Base-by-base conservation (phyloP, 2,888 invertebrate species). In the Sarcophaga rosellei region DNA sequence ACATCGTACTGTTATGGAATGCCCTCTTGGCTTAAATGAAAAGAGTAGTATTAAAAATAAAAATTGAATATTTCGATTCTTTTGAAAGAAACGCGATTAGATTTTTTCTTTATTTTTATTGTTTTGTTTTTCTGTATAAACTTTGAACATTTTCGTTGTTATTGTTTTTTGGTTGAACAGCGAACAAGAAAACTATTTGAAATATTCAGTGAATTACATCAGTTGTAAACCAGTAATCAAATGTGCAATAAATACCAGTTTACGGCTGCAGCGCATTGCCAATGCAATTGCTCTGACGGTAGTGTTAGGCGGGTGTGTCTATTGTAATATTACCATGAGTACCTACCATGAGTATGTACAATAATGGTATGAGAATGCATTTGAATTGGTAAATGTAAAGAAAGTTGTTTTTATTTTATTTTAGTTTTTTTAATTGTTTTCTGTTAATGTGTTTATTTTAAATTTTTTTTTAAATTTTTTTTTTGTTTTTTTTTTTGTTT, bases 221-320 rank as follows among this genome's bases (percentile, higher is more conserved):
- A 84, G 84, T 81, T 75, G 69, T 66, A 86, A 53, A 68, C 65
- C 70, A 76, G 74, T 57, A 74, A 81, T 84, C 81, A 84, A 81
- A 79, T 78, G 75, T 78, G 77, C 86, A 86, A 84, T 84, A 86
- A 86, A 86, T 86, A 86, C 86, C 86, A 86, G 86, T 84, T 86
- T 83, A 59, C 23, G 21, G 57, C 68, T 59, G 76, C 70, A 45
- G 66, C 15, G 35, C 35, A 53, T 35, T 79, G n/a, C 21, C 59
- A 61, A n/a, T 73, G 21, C 44, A 57, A 47, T 21, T 68, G 61
- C 47, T 20, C 11, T 76, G 17, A 45, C 61, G 77, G 69, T 77
- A 61, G 69, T 65, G 57, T 59, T 65, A 35, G 69, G 83, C 86
- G 86, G 86, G 86, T 86, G 86, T 86, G 86, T 86, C 86, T 78